Evolutionary conservation across 2,113 vertebrate genomes (phyloP).

Genomic region (Coryphaenoides rupestris): DNA sequence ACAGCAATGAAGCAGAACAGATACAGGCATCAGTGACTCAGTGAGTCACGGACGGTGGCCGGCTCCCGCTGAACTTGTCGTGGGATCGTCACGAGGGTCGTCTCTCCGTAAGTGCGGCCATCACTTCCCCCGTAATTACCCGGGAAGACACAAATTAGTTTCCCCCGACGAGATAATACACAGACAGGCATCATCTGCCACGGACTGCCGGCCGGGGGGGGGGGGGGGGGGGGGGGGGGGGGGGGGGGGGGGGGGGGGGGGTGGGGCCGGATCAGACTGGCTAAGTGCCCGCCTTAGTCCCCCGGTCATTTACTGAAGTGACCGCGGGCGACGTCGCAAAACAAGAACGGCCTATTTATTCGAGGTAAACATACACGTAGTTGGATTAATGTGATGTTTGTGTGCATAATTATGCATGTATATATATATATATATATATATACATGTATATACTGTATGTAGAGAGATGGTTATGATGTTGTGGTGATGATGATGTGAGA

Average conservation of each 20-base stretch:
- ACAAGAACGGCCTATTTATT: conserved; percentile 18
- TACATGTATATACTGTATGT: not conserved
- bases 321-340: conserved; percentile 11
- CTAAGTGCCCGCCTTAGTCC: conserved; percentile 39
- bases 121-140: conserved; percentile 67
- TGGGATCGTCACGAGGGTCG: conserved; percentile 39
- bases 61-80: conserved; percentile 24
- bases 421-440: no score
- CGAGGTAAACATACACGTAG: no score
- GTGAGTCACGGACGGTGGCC: conserved; percentile 16
- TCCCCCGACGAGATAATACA: conserved; percentile 70
- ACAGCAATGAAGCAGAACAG: not conserved
- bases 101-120: conserved; percentile 55
- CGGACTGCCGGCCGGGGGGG: no score
- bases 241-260: no score
- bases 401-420: not conserved
- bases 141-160: conserved; percentile 69
- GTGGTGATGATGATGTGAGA: no score
- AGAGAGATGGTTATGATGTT: no score
- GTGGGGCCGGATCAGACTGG: conserved; percentile 47
- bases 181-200: conserved; percentile 40
- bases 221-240: no score
- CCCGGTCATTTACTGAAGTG: conserved; percentile 36
- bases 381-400: not conserved
- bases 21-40: not conserved